Evolutionary conservation across 2,113 vertebrate species (phyloP), one percentile per base, ranked within the genome.

Genomic region (Sinocyclocheilus anshuiensis): DNA sequence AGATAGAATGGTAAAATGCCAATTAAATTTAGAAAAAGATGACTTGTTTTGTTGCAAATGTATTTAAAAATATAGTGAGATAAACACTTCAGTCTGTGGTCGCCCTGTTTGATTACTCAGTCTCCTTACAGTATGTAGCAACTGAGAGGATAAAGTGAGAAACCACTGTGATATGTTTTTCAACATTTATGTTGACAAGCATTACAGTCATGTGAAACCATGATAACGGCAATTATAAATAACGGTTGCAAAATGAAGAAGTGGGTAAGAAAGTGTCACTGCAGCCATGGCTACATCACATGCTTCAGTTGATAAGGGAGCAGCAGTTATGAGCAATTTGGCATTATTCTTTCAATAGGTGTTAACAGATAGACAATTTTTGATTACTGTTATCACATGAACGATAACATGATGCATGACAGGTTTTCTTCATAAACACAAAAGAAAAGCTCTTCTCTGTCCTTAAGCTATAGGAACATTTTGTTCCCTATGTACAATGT

Each of bases 211-310:
- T 69, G 86, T 81, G 81, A 81, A 87, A 84, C 85, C 77, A 83
- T 63, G 74, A 88, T 61, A 85, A 84, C 74, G 77, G 53, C 48
- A 83, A 75, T 85, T 74, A 89, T 83, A 85, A 29, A 84, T 87
- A 87, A 87, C 71, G 53, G 63, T 72, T 86, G 83, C 9, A 78
- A 83, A 90, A 91, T 89, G 86, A 89, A 88, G 89, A 90, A 92
- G 87, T 86, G 80, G 85, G 63, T 65, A 48, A 53, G 18, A 55
- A 88, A 84, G 74, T 87, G 85, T 83, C 33, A 83, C 15, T 69
- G 42, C 71, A 90, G 78, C 63, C 84, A 80, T 59, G 63, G 36
- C 33, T 55, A 69, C 9, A 80, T 61, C 71, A 81, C 81, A 78
- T 33, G 65, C 22, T 63, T 22, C 29, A 29, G 65, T 78, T 85